A percentile compares a stretch with the other conserved stretches of the same genome.
phyloP scores from a whole-genome alignment of 2,113 vertebrate species.

The Myotis lucifugus region DNA sequence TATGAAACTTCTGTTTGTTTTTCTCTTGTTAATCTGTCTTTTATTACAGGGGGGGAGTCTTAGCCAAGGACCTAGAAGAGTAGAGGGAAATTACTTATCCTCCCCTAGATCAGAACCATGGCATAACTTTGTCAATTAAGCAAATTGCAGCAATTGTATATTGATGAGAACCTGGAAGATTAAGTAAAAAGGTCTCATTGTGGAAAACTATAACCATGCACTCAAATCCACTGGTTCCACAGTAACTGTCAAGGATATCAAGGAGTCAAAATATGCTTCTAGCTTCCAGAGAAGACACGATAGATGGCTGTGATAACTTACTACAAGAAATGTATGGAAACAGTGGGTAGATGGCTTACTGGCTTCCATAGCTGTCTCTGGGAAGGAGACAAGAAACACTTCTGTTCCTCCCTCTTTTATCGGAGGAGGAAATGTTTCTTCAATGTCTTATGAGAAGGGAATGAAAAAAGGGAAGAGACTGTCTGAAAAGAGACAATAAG shows the following conservation, averaged over 20 bases:
- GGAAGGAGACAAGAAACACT: not conserved
- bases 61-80: not conserved
- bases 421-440: not conserved
- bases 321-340: fast-evolving
- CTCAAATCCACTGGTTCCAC: not conserved
- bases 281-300: not conserved
- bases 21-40: not conserved
- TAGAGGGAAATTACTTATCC: not conserved
- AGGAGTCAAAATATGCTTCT: not conserved
- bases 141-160: not conserved
- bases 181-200: not conserved
- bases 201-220: not conserved
- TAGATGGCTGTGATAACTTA: not conserved
- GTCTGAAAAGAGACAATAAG: not conserved
- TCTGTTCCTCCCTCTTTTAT: not conserved
- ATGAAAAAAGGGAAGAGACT: not conserved
- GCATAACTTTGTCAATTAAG: not conserved
- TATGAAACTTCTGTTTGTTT: not conserved
- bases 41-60: not conserved
- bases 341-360: not conserved
- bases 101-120: not conserved
- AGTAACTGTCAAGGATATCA: not conserved
- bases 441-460: not conserved
- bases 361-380: not conserved
- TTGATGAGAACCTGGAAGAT: not conserved